Evolutionary conservation across 2,888 invertebrate genomes (phyloP), one percentile per base, ranked within the genome.

Genomic region (Lysandra coridon): DNA sequence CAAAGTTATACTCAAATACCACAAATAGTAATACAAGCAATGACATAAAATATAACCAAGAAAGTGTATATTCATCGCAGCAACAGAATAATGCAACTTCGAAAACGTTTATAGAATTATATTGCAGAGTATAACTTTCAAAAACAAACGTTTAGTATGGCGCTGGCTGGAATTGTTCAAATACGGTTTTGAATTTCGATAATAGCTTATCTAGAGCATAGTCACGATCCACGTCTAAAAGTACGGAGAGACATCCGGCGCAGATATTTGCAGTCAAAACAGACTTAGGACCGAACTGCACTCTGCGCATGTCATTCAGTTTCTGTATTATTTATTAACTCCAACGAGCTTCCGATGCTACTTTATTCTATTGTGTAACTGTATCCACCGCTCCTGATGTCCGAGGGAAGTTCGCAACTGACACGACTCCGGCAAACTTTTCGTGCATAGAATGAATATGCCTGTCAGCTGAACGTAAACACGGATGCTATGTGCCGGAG

Each of bases 301-400:
- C 90, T 92, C 91, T 91, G 92, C 92, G 91, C 92, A 92, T 92
- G 92, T 92, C 94, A 92, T 89, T 92, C 90, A 85, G 84, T 87
- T 89, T 88, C 91, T 90, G 89, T 93, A 93, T 93, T 94, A 94
- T 94, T 94, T 94, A 94, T 93, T 93, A 94, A 94, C 92, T 91
- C 91, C 92, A 93, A 94, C 94, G 89, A 93, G 93, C 92, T 91
- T 94, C 92, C 93, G 92, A 94, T 93, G 93, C 92, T 92, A 92
- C 93, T 93, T 92, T 93, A 94, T 94, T 91, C 92, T 89, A 94
- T 94, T 94, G 94, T 93, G 90, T 87, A 90, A 90, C 91, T 91
- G 90, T 89, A 91, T 89, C 90, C 85, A 84, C 87, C 85, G 89
- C 87, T 90, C 86, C 90, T 90, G 91, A 92, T 92, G 93, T 93